Conservation (phyloP, 2,797 vertebrate species). For the Scolopax rusticola region DNA sequence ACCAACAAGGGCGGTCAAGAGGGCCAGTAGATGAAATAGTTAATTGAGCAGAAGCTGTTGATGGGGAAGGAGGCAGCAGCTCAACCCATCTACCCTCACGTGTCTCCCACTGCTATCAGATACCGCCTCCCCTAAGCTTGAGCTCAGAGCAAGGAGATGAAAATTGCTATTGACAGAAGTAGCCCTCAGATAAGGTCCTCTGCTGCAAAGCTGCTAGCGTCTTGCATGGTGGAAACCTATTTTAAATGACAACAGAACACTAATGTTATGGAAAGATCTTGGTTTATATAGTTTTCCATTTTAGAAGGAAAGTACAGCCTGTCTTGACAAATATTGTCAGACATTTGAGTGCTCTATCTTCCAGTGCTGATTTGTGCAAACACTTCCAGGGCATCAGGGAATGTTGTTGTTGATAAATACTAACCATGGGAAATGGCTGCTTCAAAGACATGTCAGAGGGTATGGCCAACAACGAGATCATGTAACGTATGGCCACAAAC, state of each 20-base stretch:
- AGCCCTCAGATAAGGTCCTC: slow-evolving; percentile 5
- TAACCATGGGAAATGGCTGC: background rate
- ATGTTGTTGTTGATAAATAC: background rate
- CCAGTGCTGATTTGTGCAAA: background rate
- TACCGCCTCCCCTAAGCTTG: background rate
- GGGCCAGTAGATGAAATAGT: background rate
- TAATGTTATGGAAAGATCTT: background rate
- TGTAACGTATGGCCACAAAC: background rate
- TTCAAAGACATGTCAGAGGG: background rate
- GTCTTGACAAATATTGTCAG: background rate
- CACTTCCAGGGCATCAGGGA: background rate
- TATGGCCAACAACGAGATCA: fast-evolving
- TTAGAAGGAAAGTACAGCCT: background rate
- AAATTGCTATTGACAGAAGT: slow-evolving; percentile 41
- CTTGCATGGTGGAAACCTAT: background rate
- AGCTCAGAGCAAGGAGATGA: background rate
- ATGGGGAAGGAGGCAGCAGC: background rate
- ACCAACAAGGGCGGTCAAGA: background rate
- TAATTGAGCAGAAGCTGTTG: background rate
- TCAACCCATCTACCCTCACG: background rate
- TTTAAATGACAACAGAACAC: background rate
- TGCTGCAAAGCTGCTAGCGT: slow-evolving; percentile 29
- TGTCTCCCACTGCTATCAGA: background rate
- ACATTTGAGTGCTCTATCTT: background rate
- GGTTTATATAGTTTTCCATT: background rate